Evolutionary conservation across 2,113 vertebrate genomes (phyloP).

Genomic region (Charina bottae): DNA sequence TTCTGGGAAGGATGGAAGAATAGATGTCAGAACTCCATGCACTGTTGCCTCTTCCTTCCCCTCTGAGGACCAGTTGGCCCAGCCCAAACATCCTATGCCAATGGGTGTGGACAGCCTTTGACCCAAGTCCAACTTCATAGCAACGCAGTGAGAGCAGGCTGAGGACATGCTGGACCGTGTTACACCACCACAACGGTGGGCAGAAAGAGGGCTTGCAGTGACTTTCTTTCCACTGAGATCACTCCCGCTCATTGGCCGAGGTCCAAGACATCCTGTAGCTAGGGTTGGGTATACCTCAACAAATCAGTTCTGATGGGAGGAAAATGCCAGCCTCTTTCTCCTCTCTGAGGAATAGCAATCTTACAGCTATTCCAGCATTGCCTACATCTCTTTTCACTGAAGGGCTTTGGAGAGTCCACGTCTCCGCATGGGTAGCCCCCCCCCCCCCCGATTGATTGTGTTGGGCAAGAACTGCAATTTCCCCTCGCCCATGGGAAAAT

Average conservation of each 20-base stretch:
- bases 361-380: not conserved
- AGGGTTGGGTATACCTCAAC: not conserved
- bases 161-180: not conserved
- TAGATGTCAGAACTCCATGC: not conserved
- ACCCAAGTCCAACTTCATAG: not conserved
- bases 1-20: constrained; percentile 43
- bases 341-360: not conserved
- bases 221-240: not conserved
- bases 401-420: not conserved
- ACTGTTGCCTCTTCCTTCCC: not conserved
- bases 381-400: not conserved
- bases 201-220: not conserved
- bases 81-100: not conserved
- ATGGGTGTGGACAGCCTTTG: not conserved
- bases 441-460: not conserved
- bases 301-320: not conserved
- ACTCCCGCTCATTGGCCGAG: not conserved
- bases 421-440: not conserved
- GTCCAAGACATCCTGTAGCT: not conserved
- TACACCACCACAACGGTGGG: not conserved
- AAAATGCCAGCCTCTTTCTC: not conserved
- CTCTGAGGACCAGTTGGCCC: not conserved
- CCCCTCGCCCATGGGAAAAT: not conserved
- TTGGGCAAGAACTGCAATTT: not conserved
- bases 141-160: not conserved